Percentiles rank a stretch among this genome's conserved stretches.
Conservation (phyloP, 2,888 invertebrate species). For the Clitarchus hookeri region DNA sequence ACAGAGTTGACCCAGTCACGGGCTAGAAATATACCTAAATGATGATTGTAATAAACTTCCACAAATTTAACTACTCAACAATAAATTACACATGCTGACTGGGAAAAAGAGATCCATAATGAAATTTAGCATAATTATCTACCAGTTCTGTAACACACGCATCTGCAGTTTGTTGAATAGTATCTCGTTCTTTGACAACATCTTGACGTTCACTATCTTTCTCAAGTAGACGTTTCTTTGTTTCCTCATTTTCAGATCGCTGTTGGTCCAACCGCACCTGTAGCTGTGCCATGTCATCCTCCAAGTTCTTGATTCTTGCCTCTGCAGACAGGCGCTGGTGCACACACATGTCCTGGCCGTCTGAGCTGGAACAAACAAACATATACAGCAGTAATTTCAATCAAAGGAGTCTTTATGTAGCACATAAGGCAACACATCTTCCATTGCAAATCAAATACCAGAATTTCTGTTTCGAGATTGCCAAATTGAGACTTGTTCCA, state of each 20-base stretch:
- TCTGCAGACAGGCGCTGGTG: conserved; percentile 40
- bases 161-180: conserved; percentile 31
- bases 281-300: conserved; percentile 41
- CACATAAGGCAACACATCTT: no score
- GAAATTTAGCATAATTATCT: neutral
- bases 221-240: conserved; percentile 27
- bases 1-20: no score
- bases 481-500: no score
- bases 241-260: conserved; percentile 33
- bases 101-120: no score
- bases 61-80: no score
- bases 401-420: no score
- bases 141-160: conserved; percentile 42
- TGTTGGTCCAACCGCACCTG: conserved; percentile 38
- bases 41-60: no score
- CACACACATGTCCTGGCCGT: conserved; percentile 41
- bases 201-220: conserved; percentile 36
- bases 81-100: no score
- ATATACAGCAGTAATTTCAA: neutral
- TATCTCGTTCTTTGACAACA: conserved; percentile 35
- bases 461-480: no score
- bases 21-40: no score
- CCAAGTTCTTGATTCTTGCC: conserved; percentile 40
- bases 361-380: conserved; percentile 36
- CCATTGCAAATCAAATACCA: no score